Evolutionary conservation across 2,113 vertebrate genomes (phyloP), one percentile per base, ranked within the genome.

Genomic region (Sphyrna mokarran): DNA sequence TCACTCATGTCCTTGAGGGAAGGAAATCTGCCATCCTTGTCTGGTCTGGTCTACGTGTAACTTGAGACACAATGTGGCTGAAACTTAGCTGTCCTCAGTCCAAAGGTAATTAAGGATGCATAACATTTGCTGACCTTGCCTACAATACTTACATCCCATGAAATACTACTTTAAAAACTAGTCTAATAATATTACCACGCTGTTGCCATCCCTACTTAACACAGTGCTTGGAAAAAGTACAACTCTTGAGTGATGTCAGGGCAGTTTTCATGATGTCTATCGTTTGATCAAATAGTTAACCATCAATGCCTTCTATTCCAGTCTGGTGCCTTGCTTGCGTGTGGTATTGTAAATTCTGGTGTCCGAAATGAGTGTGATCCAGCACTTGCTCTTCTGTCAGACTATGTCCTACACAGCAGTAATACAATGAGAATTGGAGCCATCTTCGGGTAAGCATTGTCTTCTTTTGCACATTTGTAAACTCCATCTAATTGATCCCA

Each of bases 281-380:
- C 23, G 11, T 95, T 61, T 72, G 68, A 54, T 95, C 13, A 95
- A 95, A 54, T 23, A 48, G 11, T 37, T 95, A 33, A 72, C 70
- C 23, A 18, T 95, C 23, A 33, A 26, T 48, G 9, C 69, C 48
- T 2, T 94, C 63, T 87, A 95, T 97, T 48, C 69, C 96, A 99
- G 99, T 99, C 99, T 0, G 99, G 99, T 83, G 99, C 99, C 29
- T 98, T 99, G 54, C 96, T 99, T 96, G 99, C 99, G 76, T 99
- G 99, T 96, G 99, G 99, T 18, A 99, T 99, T 0, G 99, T 99
- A 96, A 99, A 99, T 97, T 99, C 99, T 0, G 99, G 99, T 0
- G 99, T 99, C 95, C 98, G 99, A 97, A 99, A 99, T 0, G 99
- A 99, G 96, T 99, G 99, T 96, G 99, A 99, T 96, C 99, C 99